Percentiles rank a stretch among this genome's conserved stretches.
phyloP scores from a whole-genome alignment of 2,797 vertebrate species.

The Melanotaenia pygmaea region DNA sequence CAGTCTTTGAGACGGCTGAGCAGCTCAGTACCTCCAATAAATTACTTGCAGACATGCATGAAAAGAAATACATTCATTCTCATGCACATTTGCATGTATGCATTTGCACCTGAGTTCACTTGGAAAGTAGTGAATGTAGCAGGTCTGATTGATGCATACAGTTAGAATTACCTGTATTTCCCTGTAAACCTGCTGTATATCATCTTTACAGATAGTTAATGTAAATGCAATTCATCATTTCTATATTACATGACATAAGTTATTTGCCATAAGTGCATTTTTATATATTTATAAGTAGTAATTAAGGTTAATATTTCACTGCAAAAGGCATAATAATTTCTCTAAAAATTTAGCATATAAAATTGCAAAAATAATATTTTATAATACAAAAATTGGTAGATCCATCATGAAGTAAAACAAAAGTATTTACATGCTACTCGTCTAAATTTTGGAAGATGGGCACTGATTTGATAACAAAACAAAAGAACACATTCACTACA shows the following conservation, averaged over 20 bases:
- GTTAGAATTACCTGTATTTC: neutral
- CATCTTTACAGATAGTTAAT: neutral
- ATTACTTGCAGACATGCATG: conserved; percentile 25
- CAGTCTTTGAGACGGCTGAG: conserved; percentile 32
- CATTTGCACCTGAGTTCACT: conserved; percentile 3
- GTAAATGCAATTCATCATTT: neutral
- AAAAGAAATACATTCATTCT: conserved; percentile 15
- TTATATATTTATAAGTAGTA: neutral
- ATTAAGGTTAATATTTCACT: neutral
- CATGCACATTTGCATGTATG: conserved; percentile 3
- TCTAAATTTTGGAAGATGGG: neutral
- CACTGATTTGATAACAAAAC: neutral
- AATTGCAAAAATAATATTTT: neutral
- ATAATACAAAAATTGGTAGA: neutral
- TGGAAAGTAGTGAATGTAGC: conserved; percentile 9
- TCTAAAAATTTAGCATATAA: neutral
- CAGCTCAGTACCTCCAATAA: conserved; percentile 29
- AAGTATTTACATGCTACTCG: neutral
- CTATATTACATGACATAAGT: neutral
- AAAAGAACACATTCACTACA: neutral
- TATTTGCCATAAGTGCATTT: neutral
- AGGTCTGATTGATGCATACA: conserved; percentile 21
- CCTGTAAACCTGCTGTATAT: neutral
- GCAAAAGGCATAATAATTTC: neutral
- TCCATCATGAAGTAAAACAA: neutral